Conservation (phyloP, 1,140 invertebrate species). For the Galendromus occidentalis region DNA sequence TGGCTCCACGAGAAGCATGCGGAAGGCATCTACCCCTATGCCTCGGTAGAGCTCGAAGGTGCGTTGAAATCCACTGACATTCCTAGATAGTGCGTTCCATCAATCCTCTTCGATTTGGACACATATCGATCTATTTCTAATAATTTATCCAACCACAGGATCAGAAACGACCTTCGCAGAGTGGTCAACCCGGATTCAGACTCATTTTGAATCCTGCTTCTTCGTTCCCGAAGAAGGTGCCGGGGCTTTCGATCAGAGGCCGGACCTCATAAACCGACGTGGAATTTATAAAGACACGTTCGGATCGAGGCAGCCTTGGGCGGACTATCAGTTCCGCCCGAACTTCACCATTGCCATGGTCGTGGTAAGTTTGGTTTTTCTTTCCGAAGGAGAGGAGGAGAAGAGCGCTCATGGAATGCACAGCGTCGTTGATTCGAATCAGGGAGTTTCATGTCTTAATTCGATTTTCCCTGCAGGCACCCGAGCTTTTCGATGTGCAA, state of each 20-base stretch:
- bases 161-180: conserved; percentile 44
- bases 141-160: too few species aligned
- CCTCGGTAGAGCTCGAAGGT: conserved; percentile 35
- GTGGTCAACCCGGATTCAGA: conserved; percentile 63
- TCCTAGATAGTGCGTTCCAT: too few species aligned
- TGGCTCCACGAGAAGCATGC: conserved; percentile 42
- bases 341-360: conserved; percentile 85
- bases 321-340: conserved; percentile 81
- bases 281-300: conserved; percentile 83
- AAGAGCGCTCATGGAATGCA: too few species aligned
- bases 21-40: conserved; percentile 49
- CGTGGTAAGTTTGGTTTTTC: conserved; percentile 51
- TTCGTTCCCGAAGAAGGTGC: conserved; percentile 42
- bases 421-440: too few species aligned
- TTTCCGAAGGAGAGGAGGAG: not conserved
- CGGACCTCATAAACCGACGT: conserved; percentile 62
- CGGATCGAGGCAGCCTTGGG: conserved; percentile 58
- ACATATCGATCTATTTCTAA: not conserved
- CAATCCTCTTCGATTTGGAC: too few species aligned
- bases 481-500: conserved; percentile 61
- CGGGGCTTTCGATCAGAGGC: conserved; percentile 34
- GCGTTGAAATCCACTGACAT: too few species aligned
- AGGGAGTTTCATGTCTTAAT: too few species aligned
- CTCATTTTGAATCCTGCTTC: conserved; percentile 71
- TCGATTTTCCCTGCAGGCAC: conserved; percentile 42